These are phyloP conservation scores for Tetranychus truncatus DNA, from an alignment of 2,888 invertebrate genomes.

Conservation along the genomic window DNA sequence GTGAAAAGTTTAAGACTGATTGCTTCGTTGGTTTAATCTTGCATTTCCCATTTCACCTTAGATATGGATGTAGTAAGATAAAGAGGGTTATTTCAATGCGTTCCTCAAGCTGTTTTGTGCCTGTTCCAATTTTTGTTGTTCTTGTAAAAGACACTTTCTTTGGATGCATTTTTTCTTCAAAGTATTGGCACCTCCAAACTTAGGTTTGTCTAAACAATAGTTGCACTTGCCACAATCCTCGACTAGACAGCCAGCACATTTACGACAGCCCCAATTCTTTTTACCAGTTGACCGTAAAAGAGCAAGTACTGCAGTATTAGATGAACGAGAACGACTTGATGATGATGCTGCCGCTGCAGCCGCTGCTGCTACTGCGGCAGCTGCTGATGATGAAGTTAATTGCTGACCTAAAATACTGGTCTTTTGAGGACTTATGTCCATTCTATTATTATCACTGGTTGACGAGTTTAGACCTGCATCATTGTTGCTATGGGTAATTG, in stretches of 20 bases:
- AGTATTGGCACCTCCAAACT: conserved; percentile 19
- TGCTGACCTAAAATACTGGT: not conserved
- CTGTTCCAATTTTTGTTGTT: conserved; percentile 10
- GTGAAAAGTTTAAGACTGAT: no score
- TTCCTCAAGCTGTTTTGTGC: conserved; percentile 7
- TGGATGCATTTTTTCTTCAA: conserved; percentile 12
- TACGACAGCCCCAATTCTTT: conserved; percentile 16
- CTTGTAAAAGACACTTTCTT: conserved; percentile 14
- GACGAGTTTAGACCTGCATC: not conserved
- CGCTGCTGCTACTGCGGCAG: not conserved
- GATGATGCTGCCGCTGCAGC: not conserved
- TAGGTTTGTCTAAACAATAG: conserved; percentile 22
- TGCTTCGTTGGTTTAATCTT: no score
- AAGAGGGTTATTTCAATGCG: not conserved
- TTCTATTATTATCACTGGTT: not conserved
- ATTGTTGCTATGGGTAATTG: not conserved
- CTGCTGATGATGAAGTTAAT: not conserved
- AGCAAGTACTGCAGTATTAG: conserved; percentile 8
- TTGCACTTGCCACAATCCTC: conserved; percentile 21
- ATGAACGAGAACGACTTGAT: not conserved
- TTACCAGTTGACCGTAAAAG: conserved; percentile 8
- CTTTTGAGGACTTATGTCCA: not conserved
- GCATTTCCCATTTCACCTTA: no score
- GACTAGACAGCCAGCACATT: conserved; percentile 19
- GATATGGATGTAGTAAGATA: no score